Evolutionary conservation across 2,888 invertebrate genomes (phyloP).

Genomic region (Eupsilia transversa): DNA sequence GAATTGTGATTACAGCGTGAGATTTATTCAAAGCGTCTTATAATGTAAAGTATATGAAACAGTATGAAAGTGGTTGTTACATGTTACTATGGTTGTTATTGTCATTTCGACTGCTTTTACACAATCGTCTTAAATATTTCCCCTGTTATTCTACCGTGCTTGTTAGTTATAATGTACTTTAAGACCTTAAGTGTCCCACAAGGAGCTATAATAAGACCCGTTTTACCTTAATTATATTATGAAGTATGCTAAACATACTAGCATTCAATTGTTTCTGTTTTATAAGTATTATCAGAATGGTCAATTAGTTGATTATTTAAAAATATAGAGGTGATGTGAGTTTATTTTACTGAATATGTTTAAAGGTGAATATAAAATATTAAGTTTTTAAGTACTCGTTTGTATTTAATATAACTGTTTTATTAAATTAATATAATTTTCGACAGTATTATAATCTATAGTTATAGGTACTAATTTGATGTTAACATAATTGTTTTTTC

Average conservation of each 20-base stretch:
- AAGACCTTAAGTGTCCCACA: slow-evolving; percentile 65
- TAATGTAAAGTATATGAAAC: slow-evolving; percentile 57
- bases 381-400: slow-evolving; percentile 18
- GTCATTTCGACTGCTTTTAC: slow-evolving; percentile 81
- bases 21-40: slow-evolving; percentile 54
- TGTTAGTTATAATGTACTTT: slow-evolving; percentile 69
- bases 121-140: slow-evolving; percentile 74
- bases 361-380: slow-evolving; percentile 10
- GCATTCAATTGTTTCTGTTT: slow-evolving; percentile 11
- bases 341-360: slow-evolving; percentile 8
- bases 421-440: slow-evolving; percentile 44
- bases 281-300: slow-evolving; percentile 18
- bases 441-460: slow-evolving; percentile 60
- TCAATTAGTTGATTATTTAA: slow-evolving; percentile 29
- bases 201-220: slow-evolving; percentile 63
- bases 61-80: slow-evolving; percentile 80
- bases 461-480: slow-evolving; percentile 47
- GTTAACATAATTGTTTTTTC: slow-evolving; percentile 50
- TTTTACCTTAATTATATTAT: slow-evolving; percentile 49
- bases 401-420: slow-evolving; percentile 27
- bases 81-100: slow-evolving; percentile 80
- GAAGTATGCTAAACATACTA: slow-evolving; percentile 18
- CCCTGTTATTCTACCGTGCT: slow-evolving; percentile 75
- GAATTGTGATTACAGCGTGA: slow-evolving; percentile 33
- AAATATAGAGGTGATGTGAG: not conserved